phyloP scores from a whole-genome alignment of 1,140 invertebrate species.

The Drosophila punjabiensis region DNA sequence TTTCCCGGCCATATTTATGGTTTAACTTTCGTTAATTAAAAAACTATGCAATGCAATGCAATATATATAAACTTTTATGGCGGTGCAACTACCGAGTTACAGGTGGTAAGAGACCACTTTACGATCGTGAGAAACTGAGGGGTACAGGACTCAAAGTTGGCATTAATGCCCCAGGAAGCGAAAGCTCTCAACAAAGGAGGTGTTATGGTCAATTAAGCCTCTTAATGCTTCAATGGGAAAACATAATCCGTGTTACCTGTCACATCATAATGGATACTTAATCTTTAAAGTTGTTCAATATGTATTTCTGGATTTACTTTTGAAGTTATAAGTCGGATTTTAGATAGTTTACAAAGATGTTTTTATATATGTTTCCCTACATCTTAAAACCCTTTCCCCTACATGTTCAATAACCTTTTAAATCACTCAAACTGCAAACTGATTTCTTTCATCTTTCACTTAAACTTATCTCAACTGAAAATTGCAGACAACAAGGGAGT shows the following conservation, averaged over 20 bases:
- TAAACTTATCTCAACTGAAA: constrained; percentile 16
- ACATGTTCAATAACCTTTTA: constrained; percentile 4
- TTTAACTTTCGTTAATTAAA: constrained; percentile 50
- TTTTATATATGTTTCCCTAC: not conserved
- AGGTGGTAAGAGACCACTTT: constrained; percentile 2
- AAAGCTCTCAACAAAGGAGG: not conserved
- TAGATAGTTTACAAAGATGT: not conserved
- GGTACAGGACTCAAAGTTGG: not conserved
- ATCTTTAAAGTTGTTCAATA: not conserved
- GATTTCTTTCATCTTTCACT: constrained; percentile 40
- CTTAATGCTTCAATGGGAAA: not conserved
- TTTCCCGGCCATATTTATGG: constrained; percentile 45
- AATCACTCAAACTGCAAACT: not conserved
- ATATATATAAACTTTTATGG: constrained; percentile 15
- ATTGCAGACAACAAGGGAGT: constrained; percentile 11
- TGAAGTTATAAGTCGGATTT: not conserved
- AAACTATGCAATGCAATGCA: not conserved
- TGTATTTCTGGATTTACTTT: not conserved
- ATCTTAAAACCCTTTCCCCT: not conserved
- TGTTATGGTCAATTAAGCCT: not conserved
- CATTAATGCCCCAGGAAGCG: not conserved
- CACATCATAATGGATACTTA: not conserved
- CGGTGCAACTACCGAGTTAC: constrained; percentile 9
- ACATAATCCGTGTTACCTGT: not conserved
- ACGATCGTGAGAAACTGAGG: constrained; percentile 23